A percentile compares a stretch with the other conserved stretches of the same genome.
Evolutionary conservation across 2,113 vertebrate genomes (phyloP).

Genomic region (Telmatochromis sp.): DNA sequence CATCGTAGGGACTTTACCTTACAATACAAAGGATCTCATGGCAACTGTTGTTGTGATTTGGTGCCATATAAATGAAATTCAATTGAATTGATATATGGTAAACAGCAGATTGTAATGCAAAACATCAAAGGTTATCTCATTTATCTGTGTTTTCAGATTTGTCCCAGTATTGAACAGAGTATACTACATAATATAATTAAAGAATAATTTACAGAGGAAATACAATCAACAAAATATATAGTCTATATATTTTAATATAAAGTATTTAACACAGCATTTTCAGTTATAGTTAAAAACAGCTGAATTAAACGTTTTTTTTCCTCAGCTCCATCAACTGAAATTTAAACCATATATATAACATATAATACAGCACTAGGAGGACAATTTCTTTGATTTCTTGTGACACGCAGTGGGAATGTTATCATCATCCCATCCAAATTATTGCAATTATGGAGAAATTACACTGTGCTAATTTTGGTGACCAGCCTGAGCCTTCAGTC

Average conservation of each 20-base stretch:
- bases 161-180: not conserved
- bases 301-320: rapidly evolving
- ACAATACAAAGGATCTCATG: not conserved
- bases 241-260: not conserved
- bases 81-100: not conserved
- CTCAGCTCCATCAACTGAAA: not conserved
- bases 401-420: not conserved
- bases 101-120: not conserved
- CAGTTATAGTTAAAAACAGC: not conserved
- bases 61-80: not conserved
- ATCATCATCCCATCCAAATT: not conserved
- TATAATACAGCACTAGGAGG: not conserved
- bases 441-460: not conserved
- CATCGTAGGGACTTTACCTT: not conserved
- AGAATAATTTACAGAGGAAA: not conserved
- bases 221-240: not conserved
- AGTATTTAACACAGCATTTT: not conserved
- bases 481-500: not conserved
- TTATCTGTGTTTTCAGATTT: not conserved
- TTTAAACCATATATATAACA: not conserved
- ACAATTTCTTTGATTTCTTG: not conserved
- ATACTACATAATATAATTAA: not conserved
- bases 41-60: not conserved
- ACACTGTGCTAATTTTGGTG: not conserved
- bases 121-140: not conserved